Evolutionary conservation across 2,113 vertebrate species (phyloP).

Genomic region (Brienomyrus brachyistius): DNA sequence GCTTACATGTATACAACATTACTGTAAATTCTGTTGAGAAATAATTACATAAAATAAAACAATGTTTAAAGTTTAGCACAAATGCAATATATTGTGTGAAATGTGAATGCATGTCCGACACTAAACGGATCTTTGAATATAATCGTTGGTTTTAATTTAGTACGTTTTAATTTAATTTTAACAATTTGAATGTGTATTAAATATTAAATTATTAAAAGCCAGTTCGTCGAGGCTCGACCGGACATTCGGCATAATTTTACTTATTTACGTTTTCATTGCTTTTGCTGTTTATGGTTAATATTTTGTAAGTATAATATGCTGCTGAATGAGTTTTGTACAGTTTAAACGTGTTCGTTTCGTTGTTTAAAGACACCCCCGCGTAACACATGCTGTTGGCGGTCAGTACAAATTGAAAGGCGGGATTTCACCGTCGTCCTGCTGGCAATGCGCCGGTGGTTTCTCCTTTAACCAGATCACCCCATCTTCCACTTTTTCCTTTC

Average conservation of each 20-base stretch:
- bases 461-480: neutral
- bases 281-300: neutral
- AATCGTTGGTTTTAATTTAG: neutral
- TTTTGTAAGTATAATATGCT: neutral
- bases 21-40: neutral
- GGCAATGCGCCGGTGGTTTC: neutral
- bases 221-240: neutral
- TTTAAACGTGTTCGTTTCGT: neutral
- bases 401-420: neutral
- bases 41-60: neutral
- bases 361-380: neutral
- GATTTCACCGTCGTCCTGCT: neutral
- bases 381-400: neutral
- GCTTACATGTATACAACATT: neutral
- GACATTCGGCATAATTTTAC: neutral
- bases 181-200: neutral
- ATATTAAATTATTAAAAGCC: neutral
- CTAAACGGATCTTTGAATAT: neutral
- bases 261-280: neutral
- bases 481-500: neutral
- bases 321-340: neutral
- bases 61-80: neutral
- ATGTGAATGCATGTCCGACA: neutral
- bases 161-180: neutral
- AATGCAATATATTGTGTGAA: neutral